Conservation (phyloP, 1,140 invertebrate genomes). For the Leptinotarsa texana region DNA sequence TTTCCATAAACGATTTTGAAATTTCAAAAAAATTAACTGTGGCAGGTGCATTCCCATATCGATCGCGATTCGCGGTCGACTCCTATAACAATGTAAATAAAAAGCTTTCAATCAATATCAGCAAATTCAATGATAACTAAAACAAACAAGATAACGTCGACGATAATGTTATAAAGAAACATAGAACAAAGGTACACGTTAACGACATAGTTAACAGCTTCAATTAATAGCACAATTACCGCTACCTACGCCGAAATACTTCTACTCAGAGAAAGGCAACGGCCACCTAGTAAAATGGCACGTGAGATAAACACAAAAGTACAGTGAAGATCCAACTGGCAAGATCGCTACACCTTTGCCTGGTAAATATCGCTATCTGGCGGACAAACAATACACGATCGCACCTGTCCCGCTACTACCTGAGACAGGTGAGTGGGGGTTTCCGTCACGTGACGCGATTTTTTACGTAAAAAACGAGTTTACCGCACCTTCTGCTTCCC, state of each 20-base stretch:
- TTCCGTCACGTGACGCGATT: slow-evolving; percentile 25
- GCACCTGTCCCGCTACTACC: slow-evolving; percentile 24
- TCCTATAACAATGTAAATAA: slow-evolving; percentile 2
- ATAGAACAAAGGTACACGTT: neutral
- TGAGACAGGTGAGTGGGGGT: slow-evolving; percentile 28
- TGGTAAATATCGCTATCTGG: slow-evolving; percentile 27
- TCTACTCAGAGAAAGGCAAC: neutral
- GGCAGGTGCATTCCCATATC: no score
- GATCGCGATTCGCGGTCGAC: no score
- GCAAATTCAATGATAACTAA: neutral
- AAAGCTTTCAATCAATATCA: neutral
- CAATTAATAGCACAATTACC: slow-evolving; percentile 18
- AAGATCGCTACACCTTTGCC: slow-evolving; percentile 13
- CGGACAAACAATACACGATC: slow-evolving; percentile 20
- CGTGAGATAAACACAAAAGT: neutral
- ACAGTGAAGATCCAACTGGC: neutral
- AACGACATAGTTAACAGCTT: neutral
- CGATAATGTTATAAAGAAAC: neutral
- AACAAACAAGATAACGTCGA: slow-evolving; percentile 1
- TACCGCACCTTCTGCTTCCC: slow-evolving; percentile 28
- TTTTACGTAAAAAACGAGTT: slow-evolving; percentile 26
- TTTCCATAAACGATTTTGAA: no score
- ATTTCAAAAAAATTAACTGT: no score
- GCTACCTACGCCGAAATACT: slow-evolving; percentile 25
- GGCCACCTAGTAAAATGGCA: neutral